Evolutionary conservation across 2,888 invertebrate genomes (phyloP).

Genomic region (Tromatobia lineatoria): DNA sequence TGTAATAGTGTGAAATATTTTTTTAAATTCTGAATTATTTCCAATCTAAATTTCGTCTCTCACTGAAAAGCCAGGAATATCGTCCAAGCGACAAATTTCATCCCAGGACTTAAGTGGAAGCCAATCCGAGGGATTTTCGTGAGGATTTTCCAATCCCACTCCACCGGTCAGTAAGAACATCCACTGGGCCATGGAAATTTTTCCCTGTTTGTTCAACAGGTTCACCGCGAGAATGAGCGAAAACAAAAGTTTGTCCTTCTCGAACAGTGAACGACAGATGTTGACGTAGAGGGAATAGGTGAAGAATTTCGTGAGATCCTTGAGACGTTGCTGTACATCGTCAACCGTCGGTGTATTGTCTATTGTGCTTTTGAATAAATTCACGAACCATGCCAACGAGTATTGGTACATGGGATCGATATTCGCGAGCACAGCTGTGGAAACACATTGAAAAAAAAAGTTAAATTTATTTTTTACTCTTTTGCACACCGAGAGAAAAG

Average conservation of each 20-base stretch:
- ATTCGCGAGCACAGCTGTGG: slow-evolving; percentile 92
- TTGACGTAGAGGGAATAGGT: slow-evolving; percentile 96
- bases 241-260: slow-evolving; percentile 97
- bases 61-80: slow-evolving; percentile 86
- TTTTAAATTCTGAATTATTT: too few relatives aligned
- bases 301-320: slow-evolving; percentile 92
- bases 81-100: slow-evolving; percentile 90
- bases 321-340: slow-evolving; percentile 91
- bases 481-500: too few relatives aligned
- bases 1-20: background rate
- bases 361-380: slow-evolving; percentile 94
- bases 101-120: slow-evolving; percentile 92
- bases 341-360: slow-evolving; percentile 95
- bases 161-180: slow-evolving; percentile 96
- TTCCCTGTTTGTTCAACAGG: slow-evolving; percentile 88
- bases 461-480: background rate
- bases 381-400: slow-evolving; percentile 97
- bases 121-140: slow-evolving; percentile 91
- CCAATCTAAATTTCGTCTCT: slow-evolving; percentile 25
- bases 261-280: slow-evolving; percentile 97
- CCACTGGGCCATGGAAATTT: slow-evolving; percentile 90
- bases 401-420: slow-evolving; percentile 99
- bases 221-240: slow-evolving; percentile 92
- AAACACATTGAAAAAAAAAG: slow-evolving; percentile 8
- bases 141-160: slow-evolving; percentile 92